phyloP scores from a whole-genome alignment of 2,888 invertebrate genomes.

The Bedellia somnulentella region DNA sequence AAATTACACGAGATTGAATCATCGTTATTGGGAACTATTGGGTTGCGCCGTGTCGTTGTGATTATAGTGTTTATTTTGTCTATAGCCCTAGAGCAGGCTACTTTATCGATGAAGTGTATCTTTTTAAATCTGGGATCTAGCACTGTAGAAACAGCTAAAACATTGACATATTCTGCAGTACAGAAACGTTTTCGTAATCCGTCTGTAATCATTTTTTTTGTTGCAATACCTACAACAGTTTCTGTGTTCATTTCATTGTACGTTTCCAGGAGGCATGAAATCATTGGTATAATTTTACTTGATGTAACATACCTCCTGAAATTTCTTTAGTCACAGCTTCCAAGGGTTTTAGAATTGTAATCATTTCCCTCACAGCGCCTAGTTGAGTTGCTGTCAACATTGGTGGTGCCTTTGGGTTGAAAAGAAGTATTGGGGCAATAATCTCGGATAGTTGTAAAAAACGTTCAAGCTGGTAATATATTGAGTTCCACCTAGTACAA shows the following conservation, averaged over 20 bases:
- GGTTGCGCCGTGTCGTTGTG: conserved; percentile 12
- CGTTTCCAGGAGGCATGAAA: conserved; percentile 8
- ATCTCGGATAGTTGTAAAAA: conserved; percentile 15
- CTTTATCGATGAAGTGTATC: conserved; percentile 12
- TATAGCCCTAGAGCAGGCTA: conserved; percentile 13
- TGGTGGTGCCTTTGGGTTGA: conserved; percentile 15
- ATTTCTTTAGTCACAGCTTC: conserved; percentile 17
- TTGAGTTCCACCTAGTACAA: conserved; percentile 15
- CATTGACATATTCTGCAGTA: conserved; percentile 13
- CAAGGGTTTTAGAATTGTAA: conserved; percentile 15
- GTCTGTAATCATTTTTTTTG: conserved; percentile 12
- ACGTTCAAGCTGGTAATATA: conserved; percentile 14
- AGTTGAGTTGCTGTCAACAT: conserved; percentile 15
- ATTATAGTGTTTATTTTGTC: conserved; percentile 14
- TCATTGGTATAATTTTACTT: conserved; percentile 15
- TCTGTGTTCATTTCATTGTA: conserved; percentile 12
- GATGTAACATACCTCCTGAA: conserved; percentile 15
- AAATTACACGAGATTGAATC: conserved; percentile 12
- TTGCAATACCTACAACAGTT: conserved; percentile 12
- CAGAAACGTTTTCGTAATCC: conserved; percentile 12
- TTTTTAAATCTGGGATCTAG: conserved; percentile 10
- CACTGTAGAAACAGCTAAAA: conserved; percentile 13
- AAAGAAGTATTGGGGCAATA: conserved; percentile 15
- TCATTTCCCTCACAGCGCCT: conserved; percentile 13
- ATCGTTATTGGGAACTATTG: conserved; percentile 13